Evolutionary conservation across 1,140 invertebrate genomes (phyloP).

Genomic region (Brachystomella parvula): DNA sequence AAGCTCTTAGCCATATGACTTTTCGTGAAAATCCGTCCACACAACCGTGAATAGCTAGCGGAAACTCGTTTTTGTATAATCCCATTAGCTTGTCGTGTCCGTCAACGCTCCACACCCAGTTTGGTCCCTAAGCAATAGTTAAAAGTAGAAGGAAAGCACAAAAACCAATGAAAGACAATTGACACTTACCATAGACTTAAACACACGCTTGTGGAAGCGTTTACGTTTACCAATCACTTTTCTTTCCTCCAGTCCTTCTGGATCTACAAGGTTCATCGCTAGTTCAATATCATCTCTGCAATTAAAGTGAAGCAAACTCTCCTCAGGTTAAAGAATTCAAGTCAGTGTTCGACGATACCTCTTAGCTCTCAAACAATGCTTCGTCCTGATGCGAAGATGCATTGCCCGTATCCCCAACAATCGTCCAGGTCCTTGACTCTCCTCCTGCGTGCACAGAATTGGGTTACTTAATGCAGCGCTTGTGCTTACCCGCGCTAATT

Average conservation of each 20-base stretch:
- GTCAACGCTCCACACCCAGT: slow-evolving; percentile 1
- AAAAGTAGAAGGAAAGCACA: neutral
- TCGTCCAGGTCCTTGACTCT: neutral
- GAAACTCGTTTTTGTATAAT: neutral
- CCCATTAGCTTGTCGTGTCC: slow-evolving; percentile 6
- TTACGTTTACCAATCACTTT: neutral
- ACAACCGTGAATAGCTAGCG: neutral
- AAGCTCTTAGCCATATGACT: neutral
- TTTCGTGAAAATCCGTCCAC: neutral
- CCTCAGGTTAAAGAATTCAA: neutral
- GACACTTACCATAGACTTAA: neutral
- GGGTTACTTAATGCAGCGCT: neutral
- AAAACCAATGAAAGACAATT: neutral
- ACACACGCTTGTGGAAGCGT: neutral
- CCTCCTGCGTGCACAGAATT: neutral
- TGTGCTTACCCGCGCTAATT: neutral
- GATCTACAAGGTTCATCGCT: neutral
- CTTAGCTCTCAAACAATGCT: neutral
- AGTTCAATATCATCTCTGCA: neutral
- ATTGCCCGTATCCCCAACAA: neutral
- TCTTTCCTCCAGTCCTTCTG: neutral
- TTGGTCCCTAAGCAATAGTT: neutral
- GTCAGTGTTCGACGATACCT: neutral
- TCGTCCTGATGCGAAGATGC: neutral
- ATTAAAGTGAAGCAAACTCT: neutral